These are phyloP conservation scores for Plagiodera versicolora DNA, from an alignment of 2,888 invertebrate species.

Conservation along the genomic window DNA sequence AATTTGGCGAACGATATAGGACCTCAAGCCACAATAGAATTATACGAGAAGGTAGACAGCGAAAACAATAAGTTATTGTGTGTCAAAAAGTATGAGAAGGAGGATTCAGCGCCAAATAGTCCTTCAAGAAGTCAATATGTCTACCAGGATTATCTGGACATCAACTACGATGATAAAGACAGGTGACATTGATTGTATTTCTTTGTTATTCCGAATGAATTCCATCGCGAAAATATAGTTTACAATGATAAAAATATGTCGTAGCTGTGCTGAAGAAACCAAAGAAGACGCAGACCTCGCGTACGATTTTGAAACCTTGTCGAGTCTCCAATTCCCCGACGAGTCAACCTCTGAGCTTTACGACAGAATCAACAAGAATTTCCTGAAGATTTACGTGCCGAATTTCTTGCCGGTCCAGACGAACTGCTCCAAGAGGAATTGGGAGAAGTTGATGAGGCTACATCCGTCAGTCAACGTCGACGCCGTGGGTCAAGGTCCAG, in stretches of 20 bases:
- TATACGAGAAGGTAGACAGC: slow-evolving; percentile 58
- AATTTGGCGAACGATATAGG: slow-evolving; percentile 68
- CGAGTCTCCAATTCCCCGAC: slow-evolving; percentile 55
- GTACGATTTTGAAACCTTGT: slow-evolving; percentile 50
- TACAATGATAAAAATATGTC: slow-evolving; percentile 8
- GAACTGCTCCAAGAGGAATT: slow-evolving; percentile 66
- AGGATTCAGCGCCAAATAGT: slow-evolving; percentile 65
- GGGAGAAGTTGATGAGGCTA: slow-evolving; percentile 66
- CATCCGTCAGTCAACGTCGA: slow-evolving; percentile 63
- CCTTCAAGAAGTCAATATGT: slow-evolving; percentile 47
- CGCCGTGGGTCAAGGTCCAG: no score
- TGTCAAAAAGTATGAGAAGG: slow-evolving; percentile 63
- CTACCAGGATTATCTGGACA: slow-evolving; percentile 28
- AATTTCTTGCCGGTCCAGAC: slow-evolving; percentile 66
- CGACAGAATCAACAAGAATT: slow-evolving; percentile 66
- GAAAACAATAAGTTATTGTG: slow-evolving; percentile 56
- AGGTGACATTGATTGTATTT: no score
- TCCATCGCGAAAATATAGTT: background rate
- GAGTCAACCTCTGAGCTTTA: slow-evolving; percentile 62
- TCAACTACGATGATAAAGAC: slow-evolving; percentile 48
- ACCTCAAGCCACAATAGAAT: slow-evolving; percentile 61
- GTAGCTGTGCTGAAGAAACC: slow-evolving; percentile 35
- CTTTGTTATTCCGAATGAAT: no score
- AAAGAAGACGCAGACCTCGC: slow-evolving; percentile 42
- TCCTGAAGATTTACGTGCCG: slow-evolving; percentile 65